Base-by-base conservation (phyloP, 2,888 invertebrate genomes). In the Drosophila merina region DNA sequence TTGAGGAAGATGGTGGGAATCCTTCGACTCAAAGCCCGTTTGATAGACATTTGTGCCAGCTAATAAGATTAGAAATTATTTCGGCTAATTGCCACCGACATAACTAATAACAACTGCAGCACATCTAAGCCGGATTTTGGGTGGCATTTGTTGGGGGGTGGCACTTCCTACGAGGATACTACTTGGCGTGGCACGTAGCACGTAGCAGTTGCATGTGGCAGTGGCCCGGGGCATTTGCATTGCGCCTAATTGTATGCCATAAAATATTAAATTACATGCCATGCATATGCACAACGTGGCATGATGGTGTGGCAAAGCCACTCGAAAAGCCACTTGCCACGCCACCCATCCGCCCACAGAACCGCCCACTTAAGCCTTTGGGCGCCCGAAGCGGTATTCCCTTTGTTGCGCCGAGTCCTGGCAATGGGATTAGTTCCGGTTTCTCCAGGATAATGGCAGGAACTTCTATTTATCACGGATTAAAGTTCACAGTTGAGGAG, bases 41-140 rank as follows among this genome's bases (percentile, higher is more conserved):
- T 79, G 79, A 82, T 58, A 63, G 66, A 59, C 72, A 57, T 60
- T 36, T 69, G 57, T 57, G 42, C 33, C 36, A 30, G 71, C 57
- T 85, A 85, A 81, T 82, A 88, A 79, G 86, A 88, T 88, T 88
- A 83, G 72, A 68, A 88, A 86, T 83, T 88, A 83, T 86, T 82
- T 86, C 70, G 86, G 75, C 80, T 83, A 88, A 83, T 83, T 88
- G 86, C 79, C 77, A 79, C 77, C 68, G 84, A 83, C 86, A 88
- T 88, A 88, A 83, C 80, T 86, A 77, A 86, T 88, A 86, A 86
- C 88, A 88, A 77, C 77, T 72, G 84, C 84, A 76, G 74, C 70
- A 57, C 54, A 68, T 60, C 71, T 67, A 57, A 51, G 14, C 8
- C 45, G 42, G 42, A 36, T 36, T 36, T 4, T 36, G 36, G 36